These are phyloP conservation scores for Pteronura brasiliensis DNA, from an alignment of 2,113 vertebrate genomes.

Conservation along the genomic window DNA sequence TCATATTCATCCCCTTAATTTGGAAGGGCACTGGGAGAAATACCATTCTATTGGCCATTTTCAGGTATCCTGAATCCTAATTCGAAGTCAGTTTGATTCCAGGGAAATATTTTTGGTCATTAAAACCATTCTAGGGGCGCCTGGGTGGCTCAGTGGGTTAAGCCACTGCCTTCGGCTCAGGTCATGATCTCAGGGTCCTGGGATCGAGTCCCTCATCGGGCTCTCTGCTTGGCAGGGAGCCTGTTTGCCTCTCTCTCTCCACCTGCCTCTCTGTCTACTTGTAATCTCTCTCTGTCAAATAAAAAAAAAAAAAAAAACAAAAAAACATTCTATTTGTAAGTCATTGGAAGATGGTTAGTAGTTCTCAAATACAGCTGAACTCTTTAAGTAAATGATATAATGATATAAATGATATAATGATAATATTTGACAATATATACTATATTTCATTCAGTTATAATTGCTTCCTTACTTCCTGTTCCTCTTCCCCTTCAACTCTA, in stretches of 20 bases:
- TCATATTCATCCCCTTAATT: background rate
- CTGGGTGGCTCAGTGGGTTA: no score
- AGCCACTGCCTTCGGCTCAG: no score
- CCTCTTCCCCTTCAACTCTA: background rate
- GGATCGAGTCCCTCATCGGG: no score
- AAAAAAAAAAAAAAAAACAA: no score
- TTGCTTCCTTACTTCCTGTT: background rate
- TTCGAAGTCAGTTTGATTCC: background rate
- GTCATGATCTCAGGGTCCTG: no score
- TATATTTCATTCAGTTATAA: background rate
- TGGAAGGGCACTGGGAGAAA: background rate
- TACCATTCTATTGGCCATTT: background rate
- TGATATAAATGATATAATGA: no score
- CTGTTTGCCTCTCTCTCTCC: no score
- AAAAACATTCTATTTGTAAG: background rate
- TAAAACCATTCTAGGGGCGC: background rate
- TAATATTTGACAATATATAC: background rate
- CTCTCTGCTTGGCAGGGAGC: no score
- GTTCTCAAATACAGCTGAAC: background rate
- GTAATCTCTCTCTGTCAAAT: no score
- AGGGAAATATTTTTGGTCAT: background rate
- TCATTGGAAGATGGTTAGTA: background rate
- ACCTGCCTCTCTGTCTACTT: no score
- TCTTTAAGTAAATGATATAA: background rate
- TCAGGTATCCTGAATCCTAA: background rate